phyloP scores from a whole-genome alignment of 2,888 invertebrate species.

The Acanthosepion lycidas region DNA sequence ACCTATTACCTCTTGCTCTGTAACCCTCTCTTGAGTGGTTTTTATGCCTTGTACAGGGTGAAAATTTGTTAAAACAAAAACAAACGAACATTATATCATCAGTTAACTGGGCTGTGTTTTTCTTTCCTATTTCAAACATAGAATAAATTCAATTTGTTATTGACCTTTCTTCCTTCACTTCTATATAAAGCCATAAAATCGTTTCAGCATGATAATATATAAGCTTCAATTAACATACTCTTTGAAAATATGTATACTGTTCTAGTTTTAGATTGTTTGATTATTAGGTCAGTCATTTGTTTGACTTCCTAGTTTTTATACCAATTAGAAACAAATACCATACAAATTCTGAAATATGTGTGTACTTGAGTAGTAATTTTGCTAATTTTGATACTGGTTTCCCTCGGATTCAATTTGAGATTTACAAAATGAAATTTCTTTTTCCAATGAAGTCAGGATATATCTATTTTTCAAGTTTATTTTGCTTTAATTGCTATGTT shows the following conservation, averaged over 20 bases:
- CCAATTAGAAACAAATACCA: conserved; percentile 21
- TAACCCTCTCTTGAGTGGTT: no score
- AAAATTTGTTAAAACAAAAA: no score
- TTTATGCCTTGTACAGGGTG: no score
- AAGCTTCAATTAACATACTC: neutral
- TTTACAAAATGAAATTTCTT: no score
- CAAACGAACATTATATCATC: no score
- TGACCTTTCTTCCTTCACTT: no score
- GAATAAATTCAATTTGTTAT: no score
- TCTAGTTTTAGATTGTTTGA: neutral
- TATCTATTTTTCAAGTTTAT: neutral
- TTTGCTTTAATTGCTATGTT: neutral
- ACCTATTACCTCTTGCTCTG: no score
- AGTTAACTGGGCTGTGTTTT: no score
- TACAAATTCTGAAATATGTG: neutral
- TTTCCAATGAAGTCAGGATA: no score
- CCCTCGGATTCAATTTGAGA: neutral
- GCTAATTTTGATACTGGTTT: neutral
- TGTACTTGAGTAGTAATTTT: neutral
- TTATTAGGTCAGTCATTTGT: neutral
- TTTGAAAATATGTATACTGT: neutral
- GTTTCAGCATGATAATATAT: neutral
- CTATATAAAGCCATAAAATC: neutral
- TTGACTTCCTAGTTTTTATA: neutral
- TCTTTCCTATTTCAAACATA: no score